Percentiles rank a stretch among this genome's conserved stretches.
These are phyloP conservation scores for Sogatella furcifera DNA, from an alignment of 1,140 invertebrate genomes.

Conservation along the genomic window DNA sequence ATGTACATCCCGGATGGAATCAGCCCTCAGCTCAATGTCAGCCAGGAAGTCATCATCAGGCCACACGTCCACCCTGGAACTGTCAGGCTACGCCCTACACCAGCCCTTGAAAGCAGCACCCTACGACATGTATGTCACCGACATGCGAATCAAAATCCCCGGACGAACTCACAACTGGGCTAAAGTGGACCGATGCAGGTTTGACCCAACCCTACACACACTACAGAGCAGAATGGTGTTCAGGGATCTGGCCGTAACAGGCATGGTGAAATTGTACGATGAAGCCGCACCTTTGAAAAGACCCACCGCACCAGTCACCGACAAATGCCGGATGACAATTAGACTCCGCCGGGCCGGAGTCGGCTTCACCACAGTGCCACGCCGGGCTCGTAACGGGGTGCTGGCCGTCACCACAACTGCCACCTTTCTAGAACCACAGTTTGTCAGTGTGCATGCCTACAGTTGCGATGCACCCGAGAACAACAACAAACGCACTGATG, in stretches of 20 bases:
- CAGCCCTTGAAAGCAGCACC: constrained; percentile 45
- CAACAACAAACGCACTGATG: constrained; percentile 32
- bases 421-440: constrained; percentile 68
- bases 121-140: constrained; percentile 52
- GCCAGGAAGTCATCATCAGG: constrained; percentile 6
- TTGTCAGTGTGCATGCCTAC: constrained; percentile 72
- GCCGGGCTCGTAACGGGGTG: constrained; percentile 32
- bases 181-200: constrained; percentile 52
- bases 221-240: constrained; percentile 62
- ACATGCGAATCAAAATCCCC: constrained; percentile 48
- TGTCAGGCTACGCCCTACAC: constrained; percentile 49
- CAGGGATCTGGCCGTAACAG: constrained; percentile 62
- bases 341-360: constrained; percentile 62
- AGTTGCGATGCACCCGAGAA: constrained; percentile 48
- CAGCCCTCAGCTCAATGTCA: constrained; percentile 13
- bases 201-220: constrained; percentile 53
- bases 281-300: constrained; percentile 28
- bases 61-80: constrained; percentile 31
- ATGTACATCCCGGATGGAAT: constrained; percentile 13
- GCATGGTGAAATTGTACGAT: constrained; percentile 31
- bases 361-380: constrained; percentile 47
- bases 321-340: constrained; percentile 65
- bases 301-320: constrained; percentile 31
- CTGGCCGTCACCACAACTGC: constrained; percentile 57
- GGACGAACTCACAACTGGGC: constrained; percentile 30